Base-by-base conservation (phyloP, 2,113 vertebrate species). In the Pseudonaja textilis region DNA sequence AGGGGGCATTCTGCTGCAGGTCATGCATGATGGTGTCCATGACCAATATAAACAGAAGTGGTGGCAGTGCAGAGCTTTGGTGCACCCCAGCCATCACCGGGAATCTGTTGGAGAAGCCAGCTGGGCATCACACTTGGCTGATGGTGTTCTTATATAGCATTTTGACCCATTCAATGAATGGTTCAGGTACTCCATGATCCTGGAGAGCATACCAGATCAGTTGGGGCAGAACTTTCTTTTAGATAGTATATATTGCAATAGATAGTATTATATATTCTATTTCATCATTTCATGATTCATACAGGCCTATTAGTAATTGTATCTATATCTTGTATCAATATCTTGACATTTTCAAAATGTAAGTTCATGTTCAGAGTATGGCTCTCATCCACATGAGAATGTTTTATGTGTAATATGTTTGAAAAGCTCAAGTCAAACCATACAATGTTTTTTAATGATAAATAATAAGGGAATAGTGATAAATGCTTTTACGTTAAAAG, bases 271-370 rank as follows among this genome's bases (percentile, higher is more conserved):
- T 0, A 3, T 85, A 20, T n/a, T n/a, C 2, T 88, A 34, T 94
- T 95, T 91, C 47, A 86, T 47, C 93, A 47, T 42, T 45, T 10
- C 54, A n/a, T 69, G 64, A 34, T 34, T 69, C 64, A 69, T n/a
- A 69, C 1, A 69, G 29, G 64, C 64, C 64, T 69, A 69, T 69
- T 69, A 69, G 64, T n/a, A 69, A 69, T 69, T 5, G 4, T n/a
- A n/a, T 69, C 10, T 7, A 47, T 47, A 47, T 47, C 6, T 47
- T 47, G 6, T 47, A 64, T 64, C 64, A 69, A n/a, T n/a, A 69
- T 16, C 29, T 69, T 69, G 64, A 69, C 64, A n/a, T 69, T 69
- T n/a, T 16, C 64, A 34, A 69, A 69, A 69, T 34, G 12, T 16
- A 69, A 34, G 14, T 69, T 69, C 29, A 69, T 69, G 64, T 69